A percentile compares a stretch with the other conserved stretches of the same genome.
Conservation (phyloP, 2,797 vertebrate genomes). For the Crypturellus tataupa region DNA sequence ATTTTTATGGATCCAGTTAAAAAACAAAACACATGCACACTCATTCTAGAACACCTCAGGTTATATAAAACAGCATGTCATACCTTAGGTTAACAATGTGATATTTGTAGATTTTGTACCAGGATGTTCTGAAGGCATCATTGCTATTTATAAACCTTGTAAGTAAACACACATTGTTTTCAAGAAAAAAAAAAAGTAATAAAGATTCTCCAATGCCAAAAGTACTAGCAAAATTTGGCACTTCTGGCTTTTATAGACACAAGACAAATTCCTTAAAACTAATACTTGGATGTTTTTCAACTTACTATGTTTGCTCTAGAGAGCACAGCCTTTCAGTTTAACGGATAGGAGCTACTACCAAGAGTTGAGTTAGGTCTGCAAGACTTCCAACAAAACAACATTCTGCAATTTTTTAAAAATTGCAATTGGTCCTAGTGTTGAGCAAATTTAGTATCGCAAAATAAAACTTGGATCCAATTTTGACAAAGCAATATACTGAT, state of each 20-base stretch:
- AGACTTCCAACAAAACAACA: constrained; percentile 54
- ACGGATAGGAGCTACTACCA: constrained; percentile 45
- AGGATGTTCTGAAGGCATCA: constrained; percentile 75
- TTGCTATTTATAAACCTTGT: constrained; percentile 56
- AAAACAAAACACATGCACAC: not conserved
- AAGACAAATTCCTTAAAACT: constrained; percentile 67
- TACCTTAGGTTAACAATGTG: constrained; percentile 63
- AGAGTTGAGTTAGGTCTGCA: constrained; percentile 45
- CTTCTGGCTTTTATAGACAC: constrained; percentile 73
- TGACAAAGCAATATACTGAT: constrained; percentile 50
- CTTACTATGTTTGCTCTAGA: constrained; percentile 57
- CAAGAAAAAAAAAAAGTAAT: constrained; percentile 67
- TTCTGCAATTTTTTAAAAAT: constrained; percentile 58
- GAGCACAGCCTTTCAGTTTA: constrained; percentile 68
- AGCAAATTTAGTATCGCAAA: constrained; percentile 62
- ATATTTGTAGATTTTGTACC: constrained; percentile 68
- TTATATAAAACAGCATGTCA: constrained; percentile 65
- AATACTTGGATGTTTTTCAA: constrained; percentile 67
- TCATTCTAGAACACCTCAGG: constrained; percentile 52
- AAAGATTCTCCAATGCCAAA: constrained; percentile 71
- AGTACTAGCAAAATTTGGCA: constrained; percentile 75
- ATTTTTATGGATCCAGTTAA: constrained; percentile 68
- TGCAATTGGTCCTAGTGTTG: constrained; percentile 61
- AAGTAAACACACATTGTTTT: constrained; percentile 77
- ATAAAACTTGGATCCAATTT: constrained; percentile 49